Conservation (phyloP, 2,797 vertebrate species). For the Spinus pinus region DNA sequence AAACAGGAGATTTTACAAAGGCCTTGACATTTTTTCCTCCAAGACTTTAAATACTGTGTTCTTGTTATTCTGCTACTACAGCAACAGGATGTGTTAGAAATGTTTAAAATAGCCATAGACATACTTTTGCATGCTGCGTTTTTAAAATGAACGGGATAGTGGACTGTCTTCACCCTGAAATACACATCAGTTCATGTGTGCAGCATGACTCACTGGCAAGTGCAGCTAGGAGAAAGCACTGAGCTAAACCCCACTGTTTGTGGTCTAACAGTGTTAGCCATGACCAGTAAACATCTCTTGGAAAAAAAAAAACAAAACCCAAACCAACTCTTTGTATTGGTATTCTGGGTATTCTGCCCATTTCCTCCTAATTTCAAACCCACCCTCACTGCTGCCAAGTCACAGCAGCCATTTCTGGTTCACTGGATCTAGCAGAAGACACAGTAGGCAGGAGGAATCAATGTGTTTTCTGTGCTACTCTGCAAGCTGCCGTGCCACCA, state of each 20-base stretch:
- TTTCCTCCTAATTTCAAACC: conserved; percentile 3
- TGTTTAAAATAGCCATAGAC: conserved; percentile 15
- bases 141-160: neutral
- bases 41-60: neutral
- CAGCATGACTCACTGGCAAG: neutral
- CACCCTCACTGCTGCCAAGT: conserved; percentile 6
- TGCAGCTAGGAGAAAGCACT: neutral
- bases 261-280: neutral
- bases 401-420: neutral
- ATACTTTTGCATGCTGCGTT: neutral
- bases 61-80: neutral
- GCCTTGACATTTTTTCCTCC: neutral
- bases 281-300: neutral
- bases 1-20: neutral
- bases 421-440: neutral
- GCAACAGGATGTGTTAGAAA: neutral
- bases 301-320: neutral
- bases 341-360: neutral
- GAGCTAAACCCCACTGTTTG: neutral
- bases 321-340: neutral
- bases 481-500: conserved; percentile 49
- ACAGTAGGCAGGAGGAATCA: conserved; percentile 31
- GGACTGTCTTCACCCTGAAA: neutral
- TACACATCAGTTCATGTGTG: neutral
- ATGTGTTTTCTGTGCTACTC: conserved; percentile 64